Evolutionary conservation across 1,140 invertebrate species (phyloP).

Genomic region (Parapsyche elsis): DNA sequence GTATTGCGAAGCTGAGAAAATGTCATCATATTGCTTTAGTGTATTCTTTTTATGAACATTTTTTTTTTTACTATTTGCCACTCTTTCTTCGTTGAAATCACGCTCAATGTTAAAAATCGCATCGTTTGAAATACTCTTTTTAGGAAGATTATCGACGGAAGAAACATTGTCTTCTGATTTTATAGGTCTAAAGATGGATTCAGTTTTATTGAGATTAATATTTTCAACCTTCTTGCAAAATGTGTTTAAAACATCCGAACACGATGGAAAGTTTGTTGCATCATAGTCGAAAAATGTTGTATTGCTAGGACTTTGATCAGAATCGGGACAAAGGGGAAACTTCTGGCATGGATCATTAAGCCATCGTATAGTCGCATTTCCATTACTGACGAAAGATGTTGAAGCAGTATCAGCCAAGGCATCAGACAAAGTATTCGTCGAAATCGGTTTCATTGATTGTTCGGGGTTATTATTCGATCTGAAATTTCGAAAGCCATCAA

Average conservation of each 20-base stretch:
- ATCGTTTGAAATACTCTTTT: slow-evolving; percentile 27
- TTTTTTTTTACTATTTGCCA: background rate
- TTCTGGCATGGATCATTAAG: slow-evolving; percentile 65
- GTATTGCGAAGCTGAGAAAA: background rate
- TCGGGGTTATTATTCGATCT: background rate
- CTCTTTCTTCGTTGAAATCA: background rate
- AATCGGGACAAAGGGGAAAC: slow-evolving; percentile 58
- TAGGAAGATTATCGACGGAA: background rate
- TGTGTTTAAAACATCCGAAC: slow-evolving; percentile 23
- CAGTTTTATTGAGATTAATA: slow-evolving; percentile 16
- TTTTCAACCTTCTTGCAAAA: slow-evolving; percentile 24
- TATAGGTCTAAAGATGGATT: slow-evolving; percentile 46
- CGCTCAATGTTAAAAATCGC: background rate
- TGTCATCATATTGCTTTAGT: background rate
- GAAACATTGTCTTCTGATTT: slow-evolving; percentile 33
- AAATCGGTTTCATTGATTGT: background rate
- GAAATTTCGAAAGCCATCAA: background rate
- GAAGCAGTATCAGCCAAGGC: slow-evolving; percentile 6
- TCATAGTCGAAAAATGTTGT: slow-evolving; percentile 8
- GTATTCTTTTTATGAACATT: background rate
- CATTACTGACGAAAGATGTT: slow-evolving; percentile 52
- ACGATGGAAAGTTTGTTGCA: slow-evolving; percentile 24
- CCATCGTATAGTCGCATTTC: slow-evolving; percentile 66
- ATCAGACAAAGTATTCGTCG: background rate
- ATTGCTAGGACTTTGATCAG: slow-evolving; percentile 60